Evolutionary conservation across 2,888 invertebrate genomes (phyloP), one percentile per base, ranked within the genome.

Genomic region (Hartigia nigra): DNA sequence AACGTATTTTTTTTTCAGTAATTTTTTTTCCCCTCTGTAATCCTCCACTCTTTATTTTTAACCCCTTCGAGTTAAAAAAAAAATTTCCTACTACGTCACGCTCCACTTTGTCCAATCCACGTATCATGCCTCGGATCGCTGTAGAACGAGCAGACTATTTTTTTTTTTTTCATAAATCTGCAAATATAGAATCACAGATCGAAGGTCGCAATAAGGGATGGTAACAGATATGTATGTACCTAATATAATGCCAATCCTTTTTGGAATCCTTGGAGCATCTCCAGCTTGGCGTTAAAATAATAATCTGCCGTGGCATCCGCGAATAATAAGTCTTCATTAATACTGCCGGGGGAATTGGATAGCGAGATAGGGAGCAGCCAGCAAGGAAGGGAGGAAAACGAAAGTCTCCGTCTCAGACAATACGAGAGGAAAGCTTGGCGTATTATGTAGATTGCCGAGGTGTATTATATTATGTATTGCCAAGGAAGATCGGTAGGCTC

Each of bases 321-420:
- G 87, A 86, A 86, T 88, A 87, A 86, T 85, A 85, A 87, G 82
- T 82, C 77, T 82, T 83, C 81, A 83, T 86, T 82, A 82, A 83
- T 82, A 81, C 80, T 81, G 23, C 79, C 11, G 76, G 55, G 31
- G 34, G 35, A n/a, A n/a, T 36, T 76, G 36, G 55, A n/a, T 77
- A 74, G 31, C 12, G 70, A 9, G 37, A 35, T 34, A 55, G 55
- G 23, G 14, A 23, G 5, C 23, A n/a, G 55, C 14, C n/a, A 36
- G 32, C n/a, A 37, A 69, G 78, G 75, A 32, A 32, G 74, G 80
- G 70, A 39, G 14, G 55, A 39, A 70, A 78, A 31, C 76, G 79
- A 79, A 81, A 80, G 81, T 80, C 81, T 34, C 1, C 72, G 75
- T 36, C 2, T 1, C 74, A 70, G 77, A 77, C 70, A 75, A 74